Percentiles rank a stretch among this genome's conserved stretches.
Evolutionary conservation across 92 coral and sea anemone species (phyloP).

Genomic region (Epizoanthus ramosus): DNA sequence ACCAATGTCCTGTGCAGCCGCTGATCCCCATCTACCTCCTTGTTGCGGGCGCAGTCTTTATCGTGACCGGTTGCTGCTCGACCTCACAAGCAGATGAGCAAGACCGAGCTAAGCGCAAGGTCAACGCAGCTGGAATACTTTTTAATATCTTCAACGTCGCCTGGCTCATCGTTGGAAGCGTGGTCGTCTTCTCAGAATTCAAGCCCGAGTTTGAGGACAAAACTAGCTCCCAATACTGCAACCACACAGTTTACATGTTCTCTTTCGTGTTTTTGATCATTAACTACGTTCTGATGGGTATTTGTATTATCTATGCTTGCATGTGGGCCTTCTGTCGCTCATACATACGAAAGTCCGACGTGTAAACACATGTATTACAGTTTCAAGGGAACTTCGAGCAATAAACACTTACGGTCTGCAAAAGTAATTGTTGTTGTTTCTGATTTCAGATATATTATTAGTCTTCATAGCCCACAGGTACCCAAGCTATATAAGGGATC

Average conservation of each 20-base stretch:
- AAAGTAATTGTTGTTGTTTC: too few relatives aligned
- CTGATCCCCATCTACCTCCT: constrained; percentile 41
- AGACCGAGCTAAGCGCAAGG: constrained; percentile 32
- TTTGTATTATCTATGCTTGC: background rate
- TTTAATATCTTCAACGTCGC: constrained; percentile 37
- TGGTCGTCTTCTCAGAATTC: constrained; percentile 31
- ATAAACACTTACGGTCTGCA: too few relatives aligned
- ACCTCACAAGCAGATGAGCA: constrained; percentile 34
- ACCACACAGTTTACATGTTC: constrained; percentile 24
- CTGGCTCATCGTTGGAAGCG: constrained; percentile 37
- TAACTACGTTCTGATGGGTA: constrained; percentile 17
- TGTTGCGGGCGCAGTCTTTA: constrained; percentile 19
- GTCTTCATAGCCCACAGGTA: too few relatives aligned
- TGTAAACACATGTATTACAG: background rate
- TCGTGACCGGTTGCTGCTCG: constrained; percentile 34
- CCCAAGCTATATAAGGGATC: too few relatives aligned
- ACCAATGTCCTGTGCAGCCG: constrained; percentile 11
- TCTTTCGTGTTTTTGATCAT: constrained; percentile 25
- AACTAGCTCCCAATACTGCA: background rate
- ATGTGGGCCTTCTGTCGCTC: constrained; percentile 40
- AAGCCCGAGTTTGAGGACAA: constrained; percentile 6
- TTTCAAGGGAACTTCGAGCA: too few relatives aligned
- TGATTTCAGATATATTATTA: too few relatives aligned
- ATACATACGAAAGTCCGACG: constrained; percentile 20
- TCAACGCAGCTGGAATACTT: constrained; percentile 21